phyloP scores from a whole-genome alignment of 2,113 vertebrate species.

The Lepus americanus region DNA sequence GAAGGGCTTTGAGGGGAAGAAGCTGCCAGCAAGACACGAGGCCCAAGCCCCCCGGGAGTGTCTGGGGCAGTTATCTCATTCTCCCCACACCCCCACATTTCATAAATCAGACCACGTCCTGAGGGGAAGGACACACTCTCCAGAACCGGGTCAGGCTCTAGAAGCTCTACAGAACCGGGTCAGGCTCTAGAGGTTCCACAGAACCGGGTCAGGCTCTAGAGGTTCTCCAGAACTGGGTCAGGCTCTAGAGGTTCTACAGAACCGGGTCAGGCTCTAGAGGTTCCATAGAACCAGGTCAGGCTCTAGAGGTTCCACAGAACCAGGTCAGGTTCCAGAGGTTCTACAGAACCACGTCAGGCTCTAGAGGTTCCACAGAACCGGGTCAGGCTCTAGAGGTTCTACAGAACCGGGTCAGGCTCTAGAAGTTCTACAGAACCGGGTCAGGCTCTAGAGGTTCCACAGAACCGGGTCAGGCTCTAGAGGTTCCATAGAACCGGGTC shows the following conservation, averaged over 20 bases:
- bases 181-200: constrained; percentile 47
- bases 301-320: background rate
- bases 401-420: constrained; percentile 13
- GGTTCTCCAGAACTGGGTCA: background rate
- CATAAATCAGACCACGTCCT: constrained; percentile 45
- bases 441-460: background rate
- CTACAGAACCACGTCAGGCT: constrained; percentile 21
- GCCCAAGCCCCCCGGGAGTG: background rate
- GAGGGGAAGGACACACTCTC: constrained; percentile 10
- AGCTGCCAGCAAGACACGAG: background rate
- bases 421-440: background rate
- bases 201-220: constrained; percentile 26
- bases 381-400: background rate
- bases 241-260: constrained; percentile 38
- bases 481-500: background rate
- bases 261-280: constrained; percentile 21
- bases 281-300: background rate
- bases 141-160: background rate
- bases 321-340: background rate
- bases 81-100: background rate
- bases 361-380: background rate
- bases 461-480: constrained; percentile 27
- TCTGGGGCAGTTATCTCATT: background rate
- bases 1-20: background rate
- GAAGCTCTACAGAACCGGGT: background rate